Evolutionary conservation across 2,797 vertebrate genomes (phyloP).

Genomic region (Nyctibius grandis): DNA sequence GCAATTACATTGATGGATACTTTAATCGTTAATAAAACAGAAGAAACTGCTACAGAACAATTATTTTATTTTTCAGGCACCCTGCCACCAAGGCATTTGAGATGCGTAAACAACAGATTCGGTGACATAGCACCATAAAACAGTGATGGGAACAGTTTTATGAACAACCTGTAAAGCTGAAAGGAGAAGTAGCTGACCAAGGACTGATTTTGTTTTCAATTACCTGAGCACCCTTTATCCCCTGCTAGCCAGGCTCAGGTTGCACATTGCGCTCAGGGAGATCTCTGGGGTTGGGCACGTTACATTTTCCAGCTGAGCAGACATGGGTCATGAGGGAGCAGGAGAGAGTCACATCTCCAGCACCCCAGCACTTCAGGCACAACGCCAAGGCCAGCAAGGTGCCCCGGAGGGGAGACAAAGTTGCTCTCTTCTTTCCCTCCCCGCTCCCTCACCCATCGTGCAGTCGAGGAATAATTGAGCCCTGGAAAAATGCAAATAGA

Average conservation of each 20-base stretch:
- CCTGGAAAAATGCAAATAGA: neutral
- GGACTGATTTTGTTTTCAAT: neutral
- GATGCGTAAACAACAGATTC: neutral
- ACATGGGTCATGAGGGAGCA: neutral
- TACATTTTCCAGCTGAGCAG: neutral
- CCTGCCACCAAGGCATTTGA: neutral
- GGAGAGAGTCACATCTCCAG: neutral
- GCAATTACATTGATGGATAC: neutral
- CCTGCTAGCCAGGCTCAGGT: neutral
- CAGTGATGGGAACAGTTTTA: neutral
- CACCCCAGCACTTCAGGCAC: neutral
- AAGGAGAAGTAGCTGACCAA: neutral
- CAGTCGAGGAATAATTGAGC: neutral
- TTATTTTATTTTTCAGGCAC: neutral
- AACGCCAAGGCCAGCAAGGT: neutral
- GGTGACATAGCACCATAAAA: neutral
- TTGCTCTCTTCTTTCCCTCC: neutral
- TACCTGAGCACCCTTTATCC: neutral
- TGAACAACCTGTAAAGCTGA: neutral
- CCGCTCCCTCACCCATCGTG: neutral
- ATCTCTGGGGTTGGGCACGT: neutral
- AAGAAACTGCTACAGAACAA: neutral
- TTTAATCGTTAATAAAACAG: neutral
- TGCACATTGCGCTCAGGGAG: neutral
- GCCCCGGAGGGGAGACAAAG: neutral